Evolutionary conservation across 2,797 vertebrate genomes (phyloP).

Genomic region (Gymnoscopelus braueri): DNA sequence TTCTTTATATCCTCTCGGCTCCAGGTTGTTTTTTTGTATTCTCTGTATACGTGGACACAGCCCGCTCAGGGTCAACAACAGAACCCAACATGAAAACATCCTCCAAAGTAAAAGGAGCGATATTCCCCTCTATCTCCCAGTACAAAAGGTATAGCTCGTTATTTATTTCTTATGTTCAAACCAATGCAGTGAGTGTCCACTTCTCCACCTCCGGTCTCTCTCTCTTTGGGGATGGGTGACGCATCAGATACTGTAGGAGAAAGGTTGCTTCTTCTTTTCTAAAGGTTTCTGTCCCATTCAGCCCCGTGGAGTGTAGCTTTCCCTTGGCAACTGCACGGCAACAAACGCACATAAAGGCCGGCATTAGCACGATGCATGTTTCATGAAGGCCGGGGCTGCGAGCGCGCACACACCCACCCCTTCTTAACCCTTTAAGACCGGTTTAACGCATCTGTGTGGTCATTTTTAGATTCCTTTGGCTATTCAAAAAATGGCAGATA

Average conservation of each 20-base stretch:
- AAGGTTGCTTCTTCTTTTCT: conserved; percentile 4
- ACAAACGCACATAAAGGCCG: conserved; percentile 42
- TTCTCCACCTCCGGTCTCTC: no score
- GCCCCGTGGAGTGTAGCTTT: conserved; percentile 46
- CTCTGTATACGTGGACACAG: conserved; percentile 42
- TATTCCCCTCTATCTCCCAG: conserved; percentile 19
- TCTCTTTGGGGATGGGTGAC: no score
- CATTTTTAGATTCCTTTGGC: no score
- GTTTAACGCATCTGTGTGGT: no score
- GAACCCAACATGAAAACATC: conserved; percentile 10
- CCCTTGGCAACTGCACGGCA: conserved; percentile 47
- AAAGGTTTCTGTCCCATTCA: conserved; percentile 48
- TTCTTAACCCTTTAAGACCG: no score
- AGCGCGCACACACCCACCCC: conserved; percentile 26
- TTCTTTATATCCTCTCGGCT: conserved; percentile 30
- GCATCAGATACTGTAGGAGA: no score
- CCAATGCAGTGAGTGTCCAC: conserved; percentile 13
- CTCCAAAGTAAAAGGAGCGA: conserved; percentile 20
- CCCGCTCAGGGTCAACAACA: conserved; percentile 50
- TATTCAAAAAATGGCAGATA: no score
- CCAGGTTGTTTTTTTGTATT: conserved; percentile 16
- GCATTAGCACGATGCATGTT: conserved; percentile 70
- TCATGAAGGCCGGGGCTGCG: conserved; percentile 54
- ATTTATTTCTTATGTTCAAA: conserved; percentile 41
- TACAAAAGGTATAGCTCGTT: conserved; percentile 43